Evolutionary conservation across 2,888 invertebrate species (phyloP), one percentile per base, ranked within the genome.

Genomic region (Sesia bembeciformis): DNA sequence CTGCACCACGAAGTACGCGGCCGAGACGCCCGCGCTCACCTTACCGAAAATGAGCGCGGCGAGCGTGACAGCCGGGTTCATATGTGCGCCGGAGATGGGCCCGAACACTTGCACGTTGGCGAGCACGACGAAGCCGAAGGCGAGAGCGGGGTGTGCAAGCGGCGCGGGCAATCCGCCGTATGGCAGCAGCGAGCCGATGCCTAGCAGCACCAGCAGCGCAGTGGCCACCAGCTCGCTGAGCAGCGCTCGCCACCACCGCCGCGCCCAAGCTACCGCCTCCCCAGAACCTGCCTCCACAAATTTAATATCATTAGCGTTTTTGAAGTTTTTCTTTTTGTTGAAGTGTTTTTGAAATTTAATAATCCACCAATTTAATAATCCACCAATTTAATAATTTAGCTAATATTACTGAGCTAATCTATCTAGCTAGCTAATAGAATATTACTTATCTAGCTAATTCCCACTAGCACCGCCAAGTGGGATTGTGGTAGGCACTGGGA

Each of bases 61-160:
- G 40, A 94, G 81, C 7, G 95, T 93, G 8, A 96, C 93, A 3
- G 94, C 92, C 0, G 96, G 96, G 86, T 96, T 96, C 68, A 96
- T 79, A 81, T 96, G 95, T 38, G 94, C 94, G 53, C 94, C 94
- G 7, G 95, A 94, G 49, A 93, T 88, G 63, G 94, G 93, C 3
- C 94, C 95, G 68, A 94, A 93, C 55, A 74, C 80, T 62, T 75
- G 65, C 55, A 68, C 74, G 66, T 73, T 72, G 49, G 70, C 75
- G 38, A 75, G 58, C 60, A 88, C 81, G 43, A 81, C 66, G 72
- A 71, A 73, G 57, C 84, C 88, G 75, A 88, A 88, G 38, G 74
- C 79, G 59, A 79, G 64, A 55, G 87, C 87, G 43, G 79, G 74
- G 67, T 83, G 74, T 60, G 74, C 63, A 23, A 85, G 78, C 61